These are phyloP conservation scores for Pedicia rivosa DNA, from an alignment of 2,888 invertebrate species.

Conservation along the genomic window DNA sequence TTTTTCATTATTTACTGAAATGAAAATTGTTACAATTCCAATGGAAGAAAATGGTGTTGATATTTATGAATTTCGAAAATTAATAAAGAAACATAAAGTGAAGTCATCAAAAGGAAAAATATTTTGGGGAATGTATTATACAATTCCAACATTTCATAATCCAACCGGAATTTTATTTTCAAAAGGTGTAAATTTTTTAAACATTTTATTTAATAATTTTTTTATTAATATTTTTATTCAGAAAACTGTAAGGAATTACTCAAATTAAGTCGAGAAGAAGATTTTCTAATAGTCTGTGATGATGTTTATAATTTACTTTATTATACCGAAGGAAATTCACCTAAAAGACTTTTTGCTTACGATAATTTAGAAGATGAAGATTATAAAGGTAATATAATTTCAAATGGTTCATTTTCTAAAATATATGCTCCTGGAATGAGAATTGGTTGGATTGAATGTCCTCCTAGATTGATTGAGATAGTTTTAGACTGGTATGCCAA, in stretches of 20 bases:
- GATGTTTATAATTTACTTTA: slow-evolving; percentile 46
- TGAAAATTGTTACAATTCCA: slow-evolving; percentile 31
- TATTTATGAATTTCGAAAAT: slow-evolving; percentile 30
- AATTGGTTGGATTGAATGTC: slow-evolving; percentile 46
- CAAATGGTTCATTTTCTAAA: slow-evolving; percentile 48
- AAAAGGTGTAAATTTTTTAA: slow-evolving; percentile 20
- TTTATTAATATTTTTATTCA: slow-evolving; percentile 11
- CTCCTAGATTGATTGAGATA: slow-evolving; percentile 27
- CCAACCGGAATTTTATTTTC: slow-evolving; percentile 38
- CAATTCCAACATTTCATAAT: slow-evolving; percentile 42
- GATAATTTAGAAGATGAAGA: slow-evolving; percentile 29
- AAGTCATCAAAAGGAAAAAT: slow-evolving; percentile 26
- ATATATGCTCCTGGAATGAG: slow-evolving; percentile 43
- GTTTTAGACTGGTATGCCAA: slow-evolving; percentile 26
- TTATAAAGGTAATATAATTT: slow-evolving; percentile 38
- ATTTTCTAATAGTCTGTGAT: slow-evolving; percentile 37
- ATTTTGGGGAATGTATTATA: slow-evolving; percentile 39
- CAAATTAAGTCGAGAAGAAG: slow-evolving; percentile 29
- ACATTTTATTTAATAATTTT: slow-evolving; percentile 4
- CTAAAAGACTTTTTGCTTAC: slow-evolving; percentile 36
- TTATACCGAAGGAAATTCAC: slow-evolving; percentile 30
- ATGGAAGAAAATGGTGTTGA: slow-evolving; percentile 32
- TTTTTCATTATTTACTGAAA: slow-evolving; percentile 36
- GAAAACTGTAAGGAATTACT: slow-evolving; percentile 28
- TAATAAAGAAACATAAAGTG: slow-evolving; percentile 25